These are phyloP conservation scores for Zophobas atratus DNA, from an alignment of 1,140 invertebrate species.

Conservation along the genomic window DNA sequence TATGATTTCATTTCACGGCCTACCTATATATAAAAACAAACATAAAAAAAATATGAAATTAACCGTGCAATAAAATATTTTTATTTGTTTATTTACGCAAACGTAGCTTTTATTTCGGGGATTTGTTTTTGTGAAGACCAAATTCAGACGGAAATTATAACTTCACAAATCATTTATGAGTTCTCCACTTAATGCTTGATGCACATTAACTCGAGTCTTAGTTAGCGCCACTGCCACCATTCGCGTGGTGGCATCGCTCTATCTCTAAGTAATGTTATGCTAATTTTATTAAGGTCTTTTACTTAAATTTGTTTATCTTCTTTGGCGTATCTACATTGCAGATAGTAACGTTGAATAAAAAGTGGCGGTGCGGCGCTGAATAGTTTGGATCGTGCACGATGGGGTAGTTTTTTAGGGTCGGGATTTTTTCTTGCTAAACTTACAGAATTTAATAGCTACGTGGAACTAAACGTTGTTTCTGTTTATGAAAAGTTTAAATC, in stretches of 20 bases:
- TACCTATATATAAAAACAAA: not conserved
- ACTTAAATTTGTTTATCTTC: slow-evolving; percentile 17
- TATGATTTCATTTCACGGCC: slow-evolving; percentile 2
- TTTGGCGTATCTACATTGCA: slow-evolving; percentile 9
- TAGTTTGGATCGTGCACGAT: too few species aligned
- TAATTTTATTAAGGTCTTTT: slow-evolving; percentile 24
- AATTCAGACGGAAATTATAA: slow-evolving; percentile 14
- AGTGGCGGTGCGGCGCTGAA: too few species aligned
- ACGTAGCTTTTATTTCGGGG: not conserved
- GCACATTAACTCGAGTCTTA: not conserved
- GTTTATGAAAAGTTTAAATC: too few species aligned
- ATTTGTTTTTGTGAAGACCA: slow-evolving; percentile 6
- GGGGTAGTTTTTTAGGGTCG: too few species aligned
- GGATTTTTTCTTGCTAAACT: too few species aligned
- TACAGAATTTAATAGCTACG: too few species aligned
- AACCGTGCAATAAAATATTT: slow-evolving; percentile 1
- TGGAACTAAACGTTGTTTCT: too few species aligned
- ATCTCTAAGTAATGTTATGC: slow-evolving; percentile 20
- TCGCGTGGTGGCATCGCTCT: not conserved
- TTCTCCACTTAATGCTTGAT: not conserved
- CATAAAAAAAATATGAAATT: slow-evolving; percentile 3
- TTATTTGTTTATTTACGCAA: slow-evolving; percentile 1
- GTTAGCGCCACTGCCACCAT: not conserved
- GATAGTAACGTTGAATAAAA: not conserved
- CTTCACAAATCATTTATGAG: not conserved